phyloP scores from a whole-genome alignment of 1,140 invertebrate genomes.

The Cydia strobilella region DNA sequence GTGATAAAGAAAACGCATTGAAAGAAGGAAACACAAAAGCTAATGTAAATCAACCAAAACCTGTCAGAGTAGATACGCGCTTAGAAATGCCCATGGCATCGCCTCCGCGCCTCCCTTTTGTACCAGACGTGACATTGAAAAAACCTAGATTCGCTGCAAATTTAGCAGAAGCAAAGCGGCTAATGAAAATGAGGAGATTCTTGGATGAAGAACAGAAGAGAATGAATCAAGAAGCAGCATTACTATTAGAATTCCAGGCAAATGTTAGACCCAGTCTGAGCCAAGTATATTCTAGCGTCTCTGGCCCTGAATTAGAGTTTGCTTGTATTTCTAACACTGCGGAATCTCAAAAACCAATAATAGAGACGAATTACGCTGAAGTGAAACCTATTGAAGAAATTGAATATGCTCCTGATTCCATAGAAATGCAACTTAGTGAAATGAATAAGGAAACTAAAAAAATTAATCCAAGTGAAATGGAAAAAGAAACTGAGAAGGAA shows the following conservation, averaged over 20 bases:
- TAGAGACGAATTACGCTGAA: constrained; percentile 26
- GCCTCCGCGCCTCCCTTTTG: constrained; percentile 58
- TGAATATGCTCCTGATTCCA: constrained; percentile 30
- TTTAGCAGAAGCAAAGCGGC: constrained; percentile 81
- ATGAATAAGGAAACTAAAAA: constrained; percentile 33
- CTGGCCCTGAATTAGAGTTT: constrained; percentile 76
- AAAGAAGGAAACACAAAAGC: constrained; percentile 47
- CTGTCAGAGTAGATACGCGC: constrained; percentile 65
- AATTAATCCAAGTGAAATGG: constrained; percentile 21
- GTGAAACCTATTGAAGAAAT: constrained; percentile 35
- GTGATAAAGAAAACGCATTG: constrained; percentile 63
- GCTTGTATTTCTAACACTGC: constrained; percentile 59
- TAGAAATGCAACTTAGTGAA: constrained; percentile 32
- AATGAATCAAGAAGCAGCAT: constrained; percentile 77
- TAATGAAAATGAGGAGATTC: constrained; percentile 84
- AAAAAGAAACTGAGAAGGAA: constrained; percentile 20
- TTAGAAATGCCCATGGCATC: constrained; percentile 60
- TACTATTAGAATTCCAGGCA: constrained; percentile 74
- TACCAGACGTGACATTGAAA: constrained; percentile 68
- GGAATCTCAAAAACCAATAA: not conserved
- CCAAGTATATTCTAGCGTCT: constrained; percentile 72
- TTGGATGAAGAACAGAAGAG: constrained; percentile 81
- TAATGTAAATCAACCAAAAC: constrained; percentile 50
- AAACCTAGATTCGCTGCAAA: constrained; percentile 84
- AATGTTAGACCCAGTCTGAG: constrained; percentile 74